These are phyloP conservation scores for Haliclona indistincta DNA, from an alignment of 37 sponge, comb jelly and placozoan species.

Conservation along the genomic window DNA sequence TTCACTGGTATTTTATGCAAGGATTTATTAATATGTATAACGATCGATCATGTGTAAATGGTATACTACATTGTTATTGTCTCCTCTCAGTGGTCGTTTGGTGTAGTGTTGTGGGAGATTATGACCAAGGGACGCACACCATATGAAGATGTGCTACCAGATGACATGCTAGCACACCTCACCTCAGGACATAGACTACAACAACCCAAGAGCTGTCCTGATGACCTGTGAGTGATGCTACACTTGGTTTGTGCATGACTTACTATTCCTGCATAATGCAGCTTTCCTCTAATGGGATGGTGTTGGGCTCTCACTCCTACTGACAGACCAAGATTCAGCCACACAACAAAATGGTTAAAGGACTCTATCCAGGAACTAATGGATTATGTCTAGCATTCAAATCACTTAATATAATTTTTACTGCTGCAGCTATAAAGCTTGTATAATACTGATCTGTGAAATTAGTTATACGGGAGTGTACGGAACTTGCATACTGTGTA, in stretches of 20 bases:
- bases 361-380: too few relatives aligned
- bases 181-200: slow-evolving; percentile 63
- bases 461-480: too few relatives aligned
- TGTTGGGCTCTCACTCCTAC: slow-evolving; percentile 87
- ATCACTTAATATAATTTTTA: too few relatives aligned
- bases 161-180: slow-evolving; percentile 51
- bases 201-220: slow-evolving; percentile 79
- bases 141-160: slow-evolving; percentile 56
- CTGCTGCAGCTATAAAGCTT: too few relatives aligned
- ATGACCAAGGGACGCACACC: slow-evolving; percentile 74
- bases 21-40: too few relatives aligned
- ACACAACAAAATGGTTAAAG: slow-evolving; percentile 70
- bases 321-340: slow-evolving; percentile 86
- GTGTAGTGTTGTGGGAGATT: slow-evolving; percentile 84
- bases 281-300: slow-evolving; percentile 85
- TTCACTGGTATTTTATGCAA: too few relatives aligned
- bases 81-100: slow-evolving; percentile 88
- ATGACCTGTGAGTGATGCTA: slow-evolving; percentile 66
- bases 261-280: slow-evolving; percentile 5
- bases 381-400: too few relatives aligned
- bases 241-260: not conserved
- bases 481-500: too few relatives aligned
- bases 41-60: too few relatives aligned
- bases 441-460: too few relatives aligned
- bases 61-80: too few relatives aligned